Evolutionary conservation across 2,797 vertebrate genomes (phyloP), one percentile per base, ranked within the genome.

Genomic region (Anableps anableps): DNA sequence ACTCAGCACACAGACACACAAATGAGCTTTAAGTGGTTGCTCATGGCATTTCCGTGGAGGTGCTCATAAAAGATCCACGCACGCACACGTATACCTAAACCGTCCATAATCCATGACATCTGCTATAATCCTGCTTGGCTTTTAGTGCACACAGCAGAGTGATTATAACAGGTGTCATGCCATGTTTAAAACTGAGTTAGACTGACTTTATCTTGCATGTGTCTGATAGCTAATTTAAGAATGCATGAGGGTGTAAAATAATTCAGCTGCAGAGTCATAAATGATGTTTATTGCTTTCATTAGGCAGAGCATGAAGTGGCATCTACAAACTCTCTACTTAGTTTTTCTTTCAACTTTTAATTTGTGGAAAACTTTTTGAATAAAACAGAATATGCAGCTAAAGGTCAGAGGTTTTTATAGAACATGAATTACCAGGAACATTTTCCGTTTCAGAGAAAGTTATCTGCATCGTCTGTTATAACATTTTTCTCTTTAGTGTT

Each of bases 91-190:
- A 88, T 88, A 86, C 89, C 90, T 81, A 90, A 83, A 82, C 73
- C 19, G 72, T 90, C 93, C 10, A 77, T 92, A 94, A 93, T 92
- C 91, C 90, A 89, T 90, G 91, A 86, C 91, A 93, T 93, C 81
- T 90, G 83, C 79, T 86, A 83, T 91, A 94, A 94, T 94, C 92
- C 89, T 86, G 70, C 85, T 84, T 93, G 89, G 91, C 83, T 91
- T 91, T 94, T 85, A 89, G 83, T 50, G 75, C 84, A 86, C 78
- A 86, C 2, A 58, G 43, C 75, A 78, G 86, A 91, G 86, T 21
- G 82, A 90, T 91, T 91, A 89, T 88, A 93, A 92, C 93, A 94
- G 93, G 95, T 94, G 93, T 89, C 90, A 89, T 93, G 83, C 90
- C 86, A 87, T 92, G 88, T 91, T 92, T 88, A 88, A 91, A 78